A percentile compares a stretch with the other conserved stretches of the same genome.
Conservation (phyloP, 1,140 invertebrate genomes). For the Hylaeus anthracinus region DNA sequence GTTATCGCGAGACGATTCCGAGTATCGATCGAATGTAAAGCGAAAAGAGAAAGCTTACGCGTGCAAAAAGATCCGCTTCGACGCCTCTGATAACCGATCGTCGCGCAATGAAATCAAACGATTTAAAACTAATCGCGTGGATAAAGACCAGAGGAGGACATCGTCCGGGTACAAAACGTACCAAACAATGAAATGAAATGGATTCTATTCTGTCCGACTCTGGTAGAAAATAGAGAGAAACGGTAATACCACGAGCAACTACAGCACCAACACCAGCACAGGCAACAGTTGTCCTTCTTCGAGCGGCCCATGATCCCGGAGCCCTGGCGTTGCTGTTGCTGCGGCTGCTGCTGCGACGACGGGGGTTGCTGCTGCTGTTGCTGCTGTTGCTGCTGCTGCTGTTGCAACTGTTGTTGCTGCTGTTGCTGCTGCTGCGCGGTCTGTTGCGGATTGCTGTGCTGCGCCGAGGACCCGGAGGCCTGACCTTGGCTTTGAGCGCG, state of each 20-base stretch:
- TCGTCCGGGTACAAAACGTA: no score
- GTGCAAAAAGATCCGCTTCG: no score
- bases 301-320: slow-evolving; percentile 76
- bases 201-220: no score
- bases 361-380: slow-evolving; percentile 59
- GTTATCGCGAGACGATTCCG: slow-evolving; percentile 34
- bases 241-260: slow-evolving; percentile 86
- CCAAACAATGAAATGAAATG: no score
- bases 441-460: slow-evolving; percentile 70
- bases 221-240: slow-evolving; percentile 60
- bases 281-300: slow-evolving; percentile 83
- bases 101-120: no score
- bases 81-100: no score
- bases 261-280: slow-evolving; percentile 88
- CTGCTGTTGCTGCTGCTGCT: slow-evolving; percentile 59
- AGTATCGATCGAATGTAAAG: slow-evolving; percentile 24
- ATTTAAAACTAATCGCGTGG: no score
- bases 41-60: no score
- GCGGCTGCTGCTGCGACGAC: slow-evolving; percentile 54
- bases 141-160: no score
- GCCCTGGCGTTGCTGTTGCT: slow-evolving; percentile 66
- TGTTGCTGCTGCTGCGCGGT: slow-evolving; percentile 69
- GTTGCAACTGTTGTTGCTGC: slow-evolving; percentile 57
- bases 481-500: slow-evolving; percentile 75
- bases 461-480: slow-evolving; percentile 67